Evolutionary conservation across 2,888 invertebrate species (phyloP).

Genomic region (Rhorus exstirpatorius): DNA sequence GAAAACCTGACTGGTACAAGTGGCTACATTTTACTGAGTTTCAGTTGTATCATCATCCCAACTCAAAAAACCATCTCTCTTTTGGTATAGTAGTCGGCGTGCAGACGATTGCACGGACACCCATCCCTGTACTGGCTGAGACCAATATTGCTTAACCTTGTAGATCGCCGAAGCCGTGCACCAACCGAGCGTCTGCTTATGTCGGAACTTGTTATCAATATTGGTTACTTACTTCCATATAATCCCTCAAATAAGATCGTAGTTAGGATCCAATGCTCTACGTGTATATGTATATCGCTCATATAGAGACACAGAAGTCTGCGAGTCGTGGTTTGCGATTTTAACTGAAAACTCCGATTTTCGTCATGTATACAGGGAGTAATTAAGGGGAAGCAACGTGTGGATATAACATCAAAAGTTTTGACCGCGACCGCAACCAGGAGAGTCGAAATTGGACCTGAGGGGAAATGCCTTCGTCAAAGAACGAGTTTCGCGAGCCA

Average conservation of each 20-base stretch:
- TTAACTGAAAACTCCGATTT: slow-evolving; percentile 35
- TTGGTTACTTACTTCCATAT: too few relatives aligned
- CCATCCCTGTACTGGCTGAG: too few relatives aligned
- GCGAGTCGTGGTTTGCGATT: slow-evolving; percentile 15
- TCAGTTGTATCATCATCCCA: too few relatives aligned
- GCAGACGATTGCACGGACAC: too few relatives aligned
- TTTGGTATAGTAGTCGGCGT: too few relatives aligned
- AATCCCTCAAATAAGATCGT: slow-evolving; percentile 2
- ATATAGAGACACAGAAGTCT: slow-evolving; percentile 3
- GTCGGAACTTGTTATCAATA: too few relatives aligned
- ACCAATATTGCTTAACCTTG: too few relatives aligned
- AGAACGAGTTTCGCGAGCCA: slow-evolving; percentile 75
- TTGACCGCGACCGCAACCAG: slow-evolving; percentile 47
- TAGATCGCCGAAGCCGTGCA: too few relatives aligned
- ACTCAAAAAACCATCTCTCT: too few relatives aligned
- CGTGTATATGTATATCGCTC: neutral
- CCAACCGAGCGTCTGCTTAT: too few relatives aligned
- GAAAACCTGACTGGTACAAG: too few relatives aligned
- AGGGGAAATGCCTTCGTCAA: slow-evolving; percentile 53
- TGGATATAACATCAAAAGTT: slow-evolving; percentile 60
- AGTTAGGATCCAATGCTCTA: slow-evolving; percentile 1
- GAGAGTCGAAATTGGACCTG: slow-evolving; percentile 25
- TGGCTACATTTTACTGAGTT: too few relatives aligned
- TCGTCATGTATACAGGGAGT: slow-evolving; percentile 49
- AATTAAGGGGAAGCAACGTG: slow-evolving; percentile 54